Evolutionary conservation across 2,888 invertebrate species (phyloP).

Genomic region (Epirrita christyi): DNA sequence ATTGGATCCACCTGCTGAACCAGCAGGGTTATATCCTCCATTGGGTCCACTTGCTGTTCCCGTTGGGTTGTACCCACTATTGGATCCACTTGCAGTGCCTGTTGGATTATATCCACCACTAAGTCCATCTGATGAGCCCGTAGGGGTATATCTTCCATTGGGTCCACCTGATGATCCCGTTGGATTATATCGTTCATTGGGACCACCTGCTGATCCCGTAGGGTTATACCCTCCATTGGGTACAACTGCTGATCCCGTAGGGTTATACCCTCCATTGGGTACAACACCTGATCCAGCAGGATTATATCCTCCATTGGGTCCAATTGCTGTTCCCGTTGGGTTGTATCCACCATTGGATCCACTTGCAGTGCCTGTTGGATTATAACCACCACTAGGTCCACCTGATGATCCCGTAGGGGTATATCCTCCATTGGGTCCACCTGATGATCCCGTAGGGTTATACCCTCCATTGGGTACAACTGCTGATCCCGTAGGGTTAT

Average conservation of each 20-base stretch:
- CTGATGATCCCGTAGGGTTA: not conserved
- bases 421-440: conserved; percentile 4
- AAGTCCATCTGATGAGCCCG: conserved; percentile 2
- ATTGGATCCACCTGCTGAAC: conserved; percentile 4
- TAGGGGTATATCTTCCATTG: conserved; percentile 9
- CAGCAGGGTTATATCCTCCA: conserved; percentile 7
- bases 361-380: conserved; percentile 2
- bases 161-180: conserved; percentile 13
- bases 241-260: conserved; percentile 7
- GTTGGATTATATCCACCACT: conserved; percentile 3
- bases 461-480: conserved; percentile 2
- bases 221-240: conserved; percentile 22
- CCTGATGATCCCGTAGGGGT: conserved; percentile 1
- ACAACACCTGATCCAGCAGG: conserved; percentile 3
- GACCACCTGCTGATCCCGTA: conserved; percentile 22
- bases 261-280: conserved; percentile 12
- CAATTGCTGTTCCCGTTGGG: conserved; percentile 2
- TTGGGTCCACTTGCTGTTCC: conserved; percentile 7
- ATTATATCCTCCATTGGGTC: conserved; percentile 23
- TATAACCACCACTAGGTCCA: conserved; percentile 2
- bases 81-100: conserved; percentile 2
- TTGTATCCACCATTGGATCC: conserved; percentile 13
- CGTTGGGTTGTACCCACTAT: not conserved
- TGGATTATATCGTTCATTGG: conserved; percentile 5
- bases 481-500: not conserved